Percentiles rank a stretch among this genome's conserved stretches.
Conservation (phyloP, 2,797 vertebrate species). For the Sebastes wilsoni region DNA sequence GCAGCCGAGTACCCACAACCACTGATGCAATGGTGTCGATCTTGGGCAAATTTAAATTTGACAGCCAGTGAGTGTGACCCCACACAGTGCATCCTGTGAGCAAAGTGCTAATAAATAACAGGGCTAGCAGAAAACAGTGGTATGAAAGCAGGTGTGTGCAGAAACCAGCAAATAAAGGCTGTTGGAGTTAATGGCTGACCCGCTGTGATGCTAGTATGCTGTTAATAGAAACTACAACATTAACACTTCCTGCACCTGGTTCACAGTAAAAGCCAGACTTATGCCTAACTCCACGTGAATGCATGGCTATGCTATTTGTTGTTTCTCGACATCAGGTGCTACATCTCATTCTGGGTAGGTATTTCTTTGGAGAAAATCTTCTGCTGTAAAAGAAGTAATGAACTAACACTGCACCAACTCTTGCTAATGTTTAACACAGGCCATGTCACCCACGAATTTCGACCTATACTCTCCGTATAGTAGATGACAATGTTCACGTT, state of each 20-base stretch:
- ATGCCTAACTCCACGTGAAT: background rate
- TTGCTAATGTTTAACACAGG: background rate
- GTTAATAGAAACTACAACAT: conserved; percentile 26
- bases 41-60: background rate
- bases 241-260: conserved; percentile 25
- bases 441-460: background rate
- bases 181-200: conserved; percentile 11
- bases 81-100: background rate
- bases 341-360: background rate
- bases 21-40: background rate
- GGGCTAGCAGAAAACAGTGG: background rate
- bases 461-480: background rate
- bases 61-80: background rate
- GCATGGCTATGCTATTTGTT: background rate
- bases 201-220: conserved; percentile 2
- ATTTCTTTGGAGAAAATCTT: background rate
- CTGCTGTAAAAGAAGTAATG: background rate
- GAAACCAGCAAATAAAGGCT: background rate
- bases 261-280: background rate
- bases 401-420: background rate
- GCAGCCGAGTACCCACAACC: background rate
- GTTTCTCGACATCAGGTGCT: background rate
- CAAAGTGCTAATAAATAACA: background rate
- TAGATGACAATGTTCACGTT: background rate
- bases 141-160: conserved; percentile 3